Base-by-base conservation (phyloP, 2,797 vertebrate genomes). In the Galago senegalensis region DNA sequence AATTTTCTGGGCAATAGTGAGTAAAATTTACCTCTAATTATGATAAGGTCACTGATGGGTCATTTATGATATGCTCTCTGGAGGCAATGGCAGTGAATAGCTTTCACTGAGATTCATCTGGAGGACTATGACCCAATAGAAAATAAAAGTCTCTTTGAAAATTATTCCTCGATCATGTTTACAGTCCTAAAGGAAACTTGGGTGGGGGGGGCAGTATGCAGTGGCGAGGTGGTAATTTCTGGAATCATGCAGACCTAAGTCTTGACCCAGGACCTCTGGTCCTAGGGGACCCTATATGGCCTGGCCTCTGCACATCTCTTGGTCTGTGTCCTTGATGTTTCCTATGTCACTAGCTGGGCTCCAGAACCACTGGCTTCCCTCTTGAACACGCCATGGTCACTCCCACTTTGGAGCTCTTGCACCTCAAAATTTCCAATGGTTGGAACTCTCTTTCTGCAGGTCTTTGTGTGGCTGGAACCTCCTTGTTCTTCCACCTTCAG, bases 11-110 rank as follows among this genome's bases (percentile, higher is more conserved):
- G 93, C 93, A 97, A 86, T 60, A 69, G 80, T 46, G 87, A 97
- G 87, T 95, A 98, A 98, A 98, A 98, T 94, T 94, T 97, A 96
- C 89, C 96, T 97, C 86, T 98, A 97, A 98, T 97, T 98, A 91
- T 90, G 97, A 83, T 97, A 97, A 97, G 94, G 97, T 98, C 97
- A 98, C 76, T 61, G 65, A 95, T 89, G 92, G 82, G 93, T 95
- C 97, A 95, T 96, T 98, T 96, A 95, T 94, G 94, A 88, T 60
- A 43, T 94, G 56, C 93, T 91, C 89, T 96, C 87, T 70, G 97
- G 95, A 97, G 87, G 83, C 53, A 93, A 91, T 43, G 95, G 94
- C 69, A 91, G 91, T 73, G 94, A 98, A 97, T 63, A 97, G 75
- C 60, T 95, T 95, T 81, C 5, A 29, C 87, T 85, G 93, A 94